phyloP scores from a whole-genome alignment of 2,797 vertebrate species.

The Aphelocoma californica region DNA sequence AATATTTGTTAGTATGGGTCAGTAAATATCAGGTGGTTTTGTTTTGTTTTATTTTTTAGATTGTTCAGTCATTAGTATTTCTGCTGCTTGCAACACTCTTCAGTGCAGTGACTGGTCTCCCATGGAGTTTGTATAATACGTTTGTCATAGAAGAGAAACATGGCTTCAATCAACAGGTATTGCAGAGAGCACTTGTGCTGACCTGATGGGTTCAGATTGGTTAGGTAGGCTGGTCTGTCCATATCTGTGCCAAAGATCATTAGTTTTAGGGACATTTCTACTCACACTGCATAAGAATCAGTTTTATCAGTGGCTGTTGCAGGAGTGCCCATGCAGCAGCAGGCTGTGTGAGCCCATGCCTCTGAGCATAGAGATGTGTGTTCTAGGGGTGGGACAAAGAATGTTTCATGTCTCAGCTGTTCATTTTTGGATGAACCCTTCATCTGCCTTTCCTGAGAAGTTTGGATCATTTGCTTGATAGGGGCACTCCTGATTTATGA shows the following conservation, averaged over 20 bases:
- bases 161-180: slow-evolving; percentile 98
- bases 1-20: background rate
- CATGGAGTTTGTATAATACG: slow-evolving; percentile 96
- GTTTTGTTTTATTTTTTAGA: slow-evolving; percentile 67
- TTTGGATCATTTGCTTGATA: background rate
- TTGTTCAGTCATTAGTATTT: slow-evolving; percentile 90
- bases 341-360: background rate
- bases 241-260: background rate
- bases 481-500: background rate
- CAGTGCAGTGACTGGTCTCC: slow-evolving; percentile 92
- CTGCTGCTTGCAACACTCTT: slow-evolving; percentile 92
- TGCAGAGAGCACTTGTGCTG: background rate
- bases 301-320: background rate
- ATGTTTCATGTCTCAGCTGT: background rate
- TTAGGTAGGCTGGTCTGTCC: background rate
- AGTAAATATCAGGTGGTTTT: background rate
- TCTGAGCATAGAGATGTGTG: background rate
- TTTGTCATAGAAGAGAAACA: slow-evolving; percentile 98
- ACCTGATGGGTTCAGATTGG: background rate
- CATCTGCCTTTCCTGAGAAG: background rate
- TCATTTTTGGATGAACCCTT: background rate
- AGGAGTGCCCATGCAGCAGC: background rate
- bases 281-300: background rate
- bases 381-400: background rate
- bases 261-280: background rate